Conservation (phyloP, 2,888 invertebrate species). For the Cheilosia soror region DNA sequence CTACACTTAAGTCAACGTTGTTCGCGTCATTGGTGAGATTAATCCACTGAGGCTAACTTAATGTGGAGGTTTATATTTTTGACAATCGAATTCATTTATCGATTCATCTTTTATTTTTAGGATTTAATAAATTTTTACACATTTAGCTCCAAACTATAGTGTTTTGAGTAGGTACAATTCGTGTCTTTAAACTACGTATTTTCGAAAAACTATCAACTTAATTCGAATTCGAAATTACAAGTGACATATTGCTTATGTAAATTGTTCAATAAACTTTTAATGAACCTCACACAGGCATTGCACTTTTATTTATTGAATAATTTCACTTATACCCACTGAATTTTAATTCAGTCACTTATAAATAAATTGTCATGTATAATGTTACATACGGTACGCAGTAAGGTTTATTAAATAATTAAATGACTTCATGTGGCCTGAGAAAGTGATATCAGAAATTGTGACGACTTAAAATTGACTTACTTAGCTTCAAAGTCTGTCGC, state of each 20-base stretch:
- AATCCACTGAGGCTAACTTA: no score
- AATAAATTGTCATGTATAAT: neutral
- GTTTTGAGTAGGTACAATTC: no score
- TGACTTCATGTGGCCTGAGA: slow-evolving; percentile 13
- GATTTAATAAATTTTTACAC: no score
- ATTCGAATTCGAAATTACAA: neutral
- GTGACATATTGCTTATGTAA: neutral
- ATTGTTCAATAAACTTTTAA: neutral
- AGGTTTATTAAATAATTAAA: slow-evolving; percentile 21
- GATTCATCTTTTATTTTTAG: no score
- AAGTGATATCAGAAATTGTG: slow-evolving; percentile 7
- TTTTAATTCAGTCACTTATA: slow-evolving; percentile 2
- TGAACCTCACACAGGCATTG: neutral
- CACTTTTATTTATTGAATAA: neutral
- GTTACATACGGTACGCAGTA: slow-evolving; percentile 9
- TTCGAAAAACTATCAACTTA: no score
- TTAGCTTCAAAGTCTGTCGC: neutral
- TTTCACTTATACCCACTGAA: neutral
- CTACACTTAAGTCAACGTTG: no score
- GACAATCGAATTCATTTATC: no score
- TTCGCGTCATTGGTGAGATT: no score
- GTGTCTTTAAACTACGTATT: no score
- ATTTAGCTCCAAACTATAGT: no score
- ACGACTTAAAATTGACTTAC: slow-evolving; percentile 10
- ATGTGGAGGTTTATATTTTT: no score